phyloP scores from a whole-genome alignment of 2,113 vertebrate genomes.

The rat (Rattus norvegicus) region DNA sequence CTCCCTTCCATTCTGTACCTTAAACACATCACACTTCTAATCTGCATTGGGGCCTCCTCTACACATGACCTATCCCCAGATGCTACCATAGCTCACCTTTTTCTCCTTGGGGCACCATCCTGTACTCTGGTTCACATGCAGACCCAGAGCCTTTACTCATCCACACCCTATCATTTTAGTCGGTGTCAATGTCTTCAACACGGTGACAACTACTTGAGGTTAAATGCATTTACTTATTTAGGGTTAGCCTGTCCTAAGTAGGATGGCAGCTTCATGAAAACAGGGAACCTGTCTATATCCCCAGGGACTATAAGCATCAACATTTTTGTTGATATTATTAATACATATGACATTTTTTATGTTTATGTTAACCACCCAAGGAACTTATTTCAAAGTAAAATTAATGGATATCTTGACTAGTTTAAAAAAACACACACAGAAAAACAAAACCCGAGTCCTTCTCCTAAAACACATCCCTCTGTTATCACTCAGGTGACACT shows the following conservation, averaged over 20 bases:
- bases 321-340: background rate
- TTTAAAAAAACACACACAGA: background rate
- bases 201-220: background rate
- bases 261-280: background rate
- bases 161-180: background rate
- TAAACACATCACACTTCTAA: background rate
- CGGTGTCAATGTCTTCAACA: background rate
- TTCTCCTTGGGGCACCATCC: background rate
- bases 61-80: background rate
- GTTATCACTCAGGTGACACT: background rate
- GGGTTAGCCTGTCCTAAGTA: background rate
- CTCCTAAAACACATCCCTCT: background rate
- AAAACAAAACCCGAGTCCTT: background rate
- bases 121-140: background rate
- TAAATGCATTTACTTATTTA: background rate
- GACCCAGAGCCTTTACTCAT: background rate
- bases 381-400: conserved; percentile 11
- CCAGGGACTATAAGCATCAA: background rate
- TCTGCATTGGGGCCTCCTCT: background rate
- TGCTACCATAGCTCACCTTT: background rate
- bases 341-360: background rate
- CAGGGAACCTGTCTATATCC: background rate
- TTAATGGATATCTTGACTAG: conserved; percentile 14
- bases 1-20: background rate
- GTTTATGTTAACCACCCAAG: background rate